Evolutionary conservation across 2,888 invertebrate species (phyloP), one percentile per base, ranked within the genome.

Genomic region (Drosophila conformis): DNA sequence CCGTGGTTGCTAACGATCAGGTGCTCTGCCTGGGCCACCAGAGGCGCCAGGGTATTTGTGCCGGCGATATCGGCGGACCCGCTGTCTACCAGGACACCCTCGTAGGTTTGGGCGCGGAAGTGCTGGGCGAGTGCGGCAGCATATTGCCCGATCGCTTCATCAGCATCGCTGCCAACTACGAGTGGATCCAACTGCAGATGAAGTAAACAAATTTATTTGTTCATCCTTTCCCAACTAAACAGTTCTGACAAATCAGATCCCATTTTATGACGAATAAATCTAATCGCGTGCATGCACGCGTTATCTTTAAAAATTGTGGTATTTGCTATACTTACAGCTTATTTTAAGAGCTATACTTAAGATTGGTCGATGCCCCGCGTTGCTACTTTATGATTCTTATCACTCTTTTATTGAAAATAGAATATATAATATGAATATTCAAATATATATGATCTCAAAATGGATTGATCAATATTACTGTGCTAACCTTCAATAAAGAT

Each of bases 41-140:
- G 5, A 76, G 78, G 13, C 82, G 90, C 18, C 88, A 92, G 63
- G 92, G 92, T 35, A 88, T 89, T 49, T 92, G 92, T 68, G 46
- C 78, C n/a, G 92, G 92, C 13, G 92, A 92, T 51, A 85, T 90
- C 18, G 92, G 92, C 11, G 91, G 92, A n/a, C 92, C 92, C 1
- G 91, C 91, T 25, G 87, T 92, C 15, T 89, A 86, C 29, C 36
- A 78, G 0, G 72, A 63, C 0, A 52, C 78, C 33, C 75, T 92
- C 27, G 87, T 92, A 10, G 92, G 92, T 11, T 74, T 92, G 15
- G 86, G 90, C 6, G 91, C 83, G 40, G 83, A 90, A 57, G 54
- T 88, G 15, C 57, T 89, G 4, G 83, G 84, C 59, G 87, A 91
- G 48, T 92, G 92, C 66, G 91, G 91, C 21, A 69, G 85, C 60